Base-by-base conservation (phyloP, 92 coral and sea anemone species). In the Siderastrea radians region DNA sequence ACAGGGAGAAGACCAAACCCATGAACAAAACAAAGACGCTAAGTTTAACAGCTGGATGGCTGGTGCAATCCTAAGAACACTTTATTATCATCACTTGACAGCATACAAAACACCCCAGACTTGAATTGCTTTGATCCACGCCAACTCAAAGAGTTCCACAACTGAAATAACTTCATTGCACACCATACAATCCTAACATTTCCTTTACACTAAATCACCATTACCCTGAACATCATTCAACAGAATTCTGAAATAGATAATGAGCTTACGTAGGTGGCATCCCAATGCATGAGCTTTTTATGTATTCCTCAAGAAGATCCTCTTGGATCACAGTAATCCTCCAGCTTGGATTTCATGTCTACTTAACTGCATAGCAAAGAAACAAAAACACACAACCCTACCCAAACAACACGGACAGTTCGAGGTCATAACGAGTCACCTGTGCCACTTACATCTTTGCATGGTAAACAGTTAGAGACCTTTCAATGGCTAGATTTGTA, bases 341-440 rank as follows among this genome's bases (percentile, higher is more conserved):
- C 68, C 19, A 59, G 50, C 85, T 54, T 53, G 75, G 38, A 49
- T 65, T 49, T 44, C 72, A 79, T 17, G 58, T 68, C 49, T 67
- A n/a, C 85, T 66, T 68, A 49, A 68, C 77, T 68, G 84, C 55
- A 67, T 68, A 14, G 53, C 55, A 81, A 15, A 51, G 44, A 81
- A 81, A 79, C 71, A 79, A 60, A 49, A 68, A 68, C 51, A 80
- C 19, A 80, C 75, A 68, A 81, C 65, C 85, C 85, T 68, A 43
- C 47, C 85, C 53, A 53, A 68, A 13, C 7, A 2, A 53, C 57
- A 53, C 10, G 57, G 57, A 53, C 57, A 2, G 38, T 26, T 26
- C 38, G 38, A 26, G 38, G 38, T 26, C 38, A 26, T 26, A 26
- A 26, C 38, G 38, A 26, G 38, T 26, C 38, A 26, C 38, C 38